Evolutionary conservation across 2,797 vertebrate genomes (phyloP).

Genomic region (Dendrocincla tyrannina): DNA sequence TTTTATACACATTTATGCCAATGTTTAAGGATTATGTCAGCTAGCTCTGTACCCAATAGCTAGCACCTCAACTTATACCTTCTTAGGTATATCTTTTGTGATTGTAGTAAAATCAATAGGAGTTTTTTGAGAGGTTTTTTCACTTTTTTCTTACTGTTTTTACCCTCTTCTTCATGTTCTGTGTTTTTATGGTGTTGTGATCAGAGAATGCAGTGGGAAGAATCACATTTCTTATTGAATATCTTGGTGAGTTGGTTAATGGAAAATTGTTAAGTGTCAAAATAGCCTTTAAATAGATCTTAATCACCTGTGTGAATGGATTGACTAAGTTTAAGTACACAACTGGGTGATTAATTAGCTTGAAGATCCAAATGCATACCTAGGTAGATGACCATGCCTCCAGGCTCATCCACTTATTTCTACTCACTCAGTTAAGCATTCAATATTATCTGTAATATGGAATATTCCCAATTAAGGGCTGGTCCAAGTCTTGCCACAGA

Average conservation of each 20-base stretch:
- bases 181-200: background rate
- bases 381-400: slow-evolving; percentile 70
- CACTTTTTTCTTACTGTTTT: background rate
- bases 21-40: background rate
- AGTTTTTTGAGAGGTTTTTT: background rate
- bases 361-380: slow-evolving; percentile 68
- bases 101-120: background rate
- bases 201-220: background rate
- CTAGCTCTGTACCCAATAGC: background rate
- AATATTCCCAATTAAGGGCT: slow-evolving; percentile 51
- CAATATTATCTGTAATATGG: slow-evolving; percentile 53
- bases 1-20: background rate
- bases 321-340: slow-evolving; percentile 65
- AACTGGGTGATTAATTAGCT: slow-evolving; percentile 74
- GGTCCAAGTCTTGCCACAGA: slow-evolving; percentile 47
- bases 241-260: slow-evolving; percentile 34
- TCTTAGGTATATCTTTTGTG: background rate
- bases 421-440: slow-evolving; percentile 69
- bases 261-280: slow-evolving; percentile 58
- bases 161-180: background rate
- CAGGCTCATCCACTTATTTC: slow-evolving; percentile 61
- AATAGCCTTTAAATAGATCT: slow-evolving; percentile 64
- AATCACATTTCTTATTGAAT: background rate
- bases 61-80: background rate
- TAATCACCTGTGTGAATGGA: slow-evolving; percentile 66